These are phyloP conservation scores for Triplophysa bombifrons DNA, from an alignment of 2,797 vertebrate species.

Conservation along the genomic window DNA sequence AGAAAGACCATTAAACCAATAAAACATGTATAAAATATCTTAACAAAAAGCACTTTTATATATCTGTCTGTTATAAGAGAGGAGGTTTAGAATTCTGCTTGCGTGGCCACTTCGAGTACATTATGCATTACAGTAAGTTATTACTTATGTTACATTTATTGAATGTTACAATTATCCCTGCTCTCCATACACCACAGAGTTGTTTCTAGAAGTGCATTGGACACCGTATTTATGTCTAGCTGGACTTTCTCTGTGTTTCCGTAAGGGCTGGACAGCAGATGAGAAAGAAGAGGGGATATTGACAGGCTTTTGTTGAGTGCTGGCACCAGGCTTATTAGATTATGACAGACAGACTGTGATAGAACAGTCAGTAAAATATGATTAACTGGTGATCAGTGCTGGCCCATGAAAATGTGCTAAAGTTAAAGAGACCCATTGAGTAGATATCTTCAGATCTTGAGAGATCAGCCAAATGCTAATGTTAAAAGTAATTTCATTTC, in stretches of 20 bases:
- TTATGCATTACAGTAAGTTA: not conserved
- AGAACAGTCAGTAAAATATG: slow-evolving; percentile 72
- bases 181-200: not conserved
- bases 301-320: slow-evolving; percentile 67
- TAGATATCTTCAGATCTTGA: slow-evolving; percentile 40
- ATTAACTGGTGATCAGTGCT: slow-evolving; percentile 68
- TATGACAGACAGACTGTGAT: slow-evolving; percentile 64
- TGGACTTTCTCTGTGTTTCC: slow-evolving; percentile 7
- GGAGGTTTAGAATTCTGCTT: not conserved
- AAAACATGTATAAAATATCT: too few relatives aligned
- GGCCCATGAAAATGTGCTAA: slow-evolving; percentile 31
- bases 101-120: not conserved
- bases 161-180: not conserved
- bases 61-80: not conserved
- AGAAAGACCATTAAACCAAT: too few relatives aligned
- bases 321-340: slow-evolving; percentile 78
- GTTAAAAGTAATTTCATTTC: slow-evolving; percentile 28
- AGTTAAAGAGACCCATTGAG: slow-evolving; percentile 36
- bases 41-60: not conserved
- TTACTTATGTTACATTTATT: not conserved
- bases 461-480: slow-evolving; percentile 44
- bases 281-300: slow-evolving; percentile 50
- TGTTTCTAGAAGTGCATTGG: slow-evolving; percentile 35
- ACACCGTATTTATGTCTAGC: slow-evolving; percentile 7
- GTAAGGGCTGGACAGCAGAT: slow-evolving; percentile 13